Percentiles rank a stretch among this genome's conserved stretches.
Conservation (phyloP, 1,140 invertebrate species). For the Calosoma granatense region DNA sequence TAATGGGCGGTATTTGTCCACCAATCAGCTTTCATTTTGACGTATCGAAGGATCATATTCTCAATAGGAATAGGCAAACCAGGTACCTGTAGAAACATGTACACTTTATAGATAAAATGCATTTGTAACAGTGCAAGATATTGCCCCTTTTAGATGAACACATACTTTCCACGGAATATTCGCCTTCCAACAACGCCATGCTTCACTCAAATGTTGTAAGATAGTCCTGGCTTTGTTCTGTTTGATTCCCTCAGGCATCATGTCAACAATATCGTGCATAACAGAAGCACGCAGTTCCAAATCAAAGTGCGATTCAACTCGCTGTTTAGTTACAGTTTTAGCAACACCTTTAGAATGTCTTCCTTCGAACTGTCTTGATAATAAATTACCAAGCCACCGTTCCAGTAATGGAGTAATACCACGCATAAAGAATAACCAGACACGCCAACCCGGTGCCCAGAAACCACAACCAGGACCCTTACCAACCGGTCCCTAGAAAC, state of each 20-base stretch:
- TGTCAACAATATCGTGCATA: constrained; percentile 99
- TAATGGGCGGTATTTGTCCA: constrained; percentile 99
- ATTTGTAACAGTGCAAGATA: too few species aligned
- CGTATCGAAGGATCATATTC: constrained; percentile 99
- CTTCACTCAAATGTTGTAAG: constrained; percentile 96
- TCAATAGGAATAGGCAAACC: constrained; percentile 98
- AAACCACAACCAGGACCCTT: constrained; percentile 99
- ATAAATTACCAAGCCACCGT: constrained; percentile 94
- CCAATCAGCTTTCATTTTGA: constrained; percentile 99
- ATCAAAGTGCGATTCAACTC: constrained; percentile 99
- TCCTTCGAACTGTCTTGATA: constrained; percentile 98
- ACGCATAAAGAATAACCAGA: constrained; percentile 99
- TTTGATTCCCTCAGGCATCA: constrained; percentile 99
- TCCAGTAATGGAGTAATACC: constrained; percentile 97
- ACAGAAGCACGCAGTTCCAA: constrained; percentile 94
- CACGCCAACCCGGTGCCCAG: constrained; percentile 98
- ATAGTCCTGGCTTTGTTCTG: constrained; percentile 99
- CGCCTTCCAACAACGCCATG: constrained; percentile 99
- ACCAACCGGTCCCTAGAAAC: constrained; percentile 79
- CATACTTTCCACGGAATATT: constrained; percentile 98
- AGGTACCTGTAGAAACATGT: constrained; percentile 56
- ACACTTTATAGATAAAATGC: too few species aligned
- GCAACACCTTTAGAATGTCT: constrained; percentile 98
- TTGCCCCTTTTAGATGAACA: background rate
- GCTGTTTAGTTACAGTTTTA: constrained; percentile 98